These are phyloP conservation scores for Nasonia longicornis DNA, from an alignment of 1,140 invertebrate genomes.

Conservation along the genomic window DNA sequence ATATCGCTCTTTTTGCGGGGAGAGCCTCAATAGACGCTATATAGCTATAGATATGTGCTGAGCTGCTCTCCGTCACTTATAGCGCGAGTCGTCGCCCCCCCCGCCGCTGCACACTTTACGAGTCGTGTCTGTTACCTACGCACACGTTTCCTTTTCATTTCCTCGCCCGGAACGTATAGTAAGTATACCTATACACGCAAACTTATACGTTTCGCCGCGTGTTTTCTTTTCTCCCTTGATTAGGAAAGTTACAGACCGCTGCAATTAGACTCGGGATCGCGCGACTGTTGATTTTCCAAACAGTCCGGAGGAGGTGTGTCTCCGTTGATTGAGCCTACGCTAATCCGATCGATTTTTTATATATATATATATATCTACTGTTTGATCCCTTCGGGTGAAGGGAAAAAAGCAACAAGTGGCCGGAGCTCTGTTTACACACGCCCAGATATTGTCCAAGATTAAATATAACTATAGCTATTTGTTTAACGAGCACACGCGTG, in stretches of 20 bases:
- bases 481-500: no score
- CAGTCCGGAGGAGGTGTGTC: neutral
- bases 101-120: no score
- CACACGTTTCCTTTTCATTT: constrained; percentile 16
- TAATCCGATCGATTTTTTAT: neutral
- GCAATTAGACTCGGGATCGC: neutral
- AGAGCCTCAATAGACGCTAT: neutral
- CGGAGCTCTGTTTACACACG: neutral
- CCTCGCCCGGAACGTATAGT: neutral
- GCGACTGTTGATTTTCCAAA: constrained; percentile 13
- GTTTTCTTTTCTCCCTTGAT: neutral
- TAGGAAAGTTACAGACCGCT: neutral
- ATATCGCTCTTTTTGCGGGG: constrained; percentile 54
- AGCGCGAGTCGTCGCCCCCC: no score
- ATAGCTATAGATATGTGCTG: neutral
- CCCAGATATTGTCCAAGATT: no score
- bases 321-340: neutral
- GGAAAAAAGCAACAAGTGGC: neutral
- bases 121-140: no score
- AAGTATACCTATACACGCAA: no score
- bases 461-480: no score
- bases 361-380: neutral
- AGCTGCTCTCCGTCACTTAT: neutral
- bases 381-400: no score
- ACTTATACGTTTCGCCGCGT: neutral